A percentile compares a stretch with the other conserved stretches of the same genome.
These are phyloP conservation scores for Habropoda laboriosa DNA, from an alignment of 1,140 invertebrate species.

Conservation along the genomic window DNA sequence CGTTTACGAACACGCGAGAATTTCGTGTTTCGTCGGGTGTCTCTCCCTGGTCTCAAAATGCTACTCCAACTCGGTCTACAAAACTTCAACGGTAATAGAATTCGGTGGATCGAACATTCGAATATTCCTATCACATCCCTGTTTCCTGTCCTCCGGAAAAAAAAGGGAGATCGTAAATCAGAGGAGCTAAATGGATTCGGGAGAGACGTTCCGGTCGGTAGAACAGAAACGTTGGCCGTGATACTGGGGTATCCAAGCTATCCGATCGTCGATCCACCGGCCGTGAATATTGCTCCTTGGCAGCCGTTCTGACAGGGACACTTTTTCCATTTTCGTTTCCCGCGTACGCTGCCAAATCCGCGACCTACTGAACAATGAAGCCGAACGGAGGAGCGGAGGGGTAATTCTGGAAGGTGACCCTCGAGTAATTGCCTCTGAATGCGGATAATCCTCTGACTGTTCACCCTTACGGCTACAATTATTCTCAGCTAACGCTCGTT, in stretches of 20 bases:
- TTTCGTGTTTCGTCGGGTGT: too few relatives aligned
- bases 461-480: too few relatives aligned
- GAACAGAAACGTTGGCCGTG: conserved; percentile 17
- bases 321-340: conserved; percentile 47
- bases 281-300: conserved; percentile 61
- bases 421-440: background rate
- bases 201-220: conserved; percentile 58
- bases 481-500: too few relatives aligned
- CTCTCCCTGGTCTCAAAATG: too few relatives aligned
- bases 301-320: conserved; percentile 63
- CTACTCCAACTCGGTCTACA: too few relatives aligned
- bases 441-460: background rate
- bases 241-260: conserved; percentile 40
- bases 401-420: conserved; percentile 49
- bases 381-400: background rate
- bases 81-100: background rate
- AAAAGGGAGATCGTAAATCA: conserved; percentile 48
- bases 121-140: conserved; percentile 8
- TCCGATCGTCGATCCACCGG: conserved; percentile 50
- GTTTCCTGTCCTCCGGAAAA: background rate
- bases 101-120: background rate
- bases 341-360: conserved; percentile 40
- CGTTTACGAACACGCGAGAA: conserved; percentile 41
- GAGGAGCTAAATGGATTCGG: conserved; percentile 38
- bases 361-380: conserved; percentile 46